Percentiles rank a stretch among this genome's conserved stretches.
Evolutionary conservation across 2,797 vertebrate genomes (phyloP).

Genomic region (Trachurus trachurus): DNA sequence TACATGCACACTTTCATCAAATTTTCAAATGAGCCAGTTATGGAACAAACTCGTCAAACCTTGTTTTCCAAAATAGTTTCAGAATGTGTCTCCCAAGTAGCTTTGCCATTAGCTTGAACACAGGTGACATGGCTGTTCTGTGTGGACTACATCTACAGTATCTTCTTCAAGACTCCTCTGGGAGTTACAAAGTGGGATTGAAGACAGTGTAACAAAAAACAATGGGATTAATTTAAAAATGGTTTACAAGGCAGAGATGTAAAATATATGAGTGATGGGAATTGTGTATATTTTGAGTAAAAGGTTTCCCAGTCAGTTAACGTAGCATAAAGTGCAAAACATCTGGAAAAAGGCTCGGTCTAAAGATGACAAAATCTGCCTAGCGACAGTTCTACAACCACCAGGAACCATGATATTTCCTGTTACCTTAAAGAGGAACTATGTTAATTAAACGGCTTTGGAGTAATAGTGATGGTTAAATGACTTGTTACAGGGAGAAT

Average conservation of each 20-base stretch:
- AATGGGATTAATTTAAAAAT: neutral
- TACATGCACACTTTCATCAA: slow-evolving; percentile 34
- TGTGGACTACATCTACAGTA: neutral
- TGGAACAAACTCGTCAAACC: slow-evolving; percentile 1
- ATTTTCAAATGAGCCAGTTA: slow-evolving; percentile 36
- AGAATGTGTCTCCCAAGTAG: neutral
- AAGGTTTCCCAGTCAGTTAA: neutral
- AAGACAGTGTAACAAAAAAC: neutral
- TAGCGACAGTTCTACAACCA: too few relatives aligned
- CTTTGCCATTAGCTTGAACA: neutral
- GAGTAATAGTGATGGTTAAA: too few relatives aligned
- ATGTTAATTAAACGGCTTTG: too few relatives aligned
- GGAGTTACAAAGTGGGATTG: neutral
- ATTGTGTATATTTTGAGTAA: neutral
- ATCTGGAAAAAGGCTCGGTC: too few relatives aligned
- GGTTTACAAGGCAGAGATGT: neutral
- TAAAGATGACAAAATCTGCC: too few relatives aligned
- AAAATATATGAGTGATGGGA: neutral
- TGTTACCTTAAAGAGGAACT: too few relatives aligned
- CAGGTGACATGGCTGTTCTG: neutral
- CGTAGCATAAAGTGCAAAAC: too few relatives aligned
- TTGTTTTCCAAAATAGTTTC: neutral
- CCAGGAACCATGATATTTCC: too few relatives aligned
- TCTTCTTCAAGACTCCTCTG: neutral
- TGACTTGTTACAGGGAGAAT: too few relatives aligned